phyloP scores from a whole-genome alignment of 2,888 invertebrate genomes.

The Griposia aprilina region DNA sequence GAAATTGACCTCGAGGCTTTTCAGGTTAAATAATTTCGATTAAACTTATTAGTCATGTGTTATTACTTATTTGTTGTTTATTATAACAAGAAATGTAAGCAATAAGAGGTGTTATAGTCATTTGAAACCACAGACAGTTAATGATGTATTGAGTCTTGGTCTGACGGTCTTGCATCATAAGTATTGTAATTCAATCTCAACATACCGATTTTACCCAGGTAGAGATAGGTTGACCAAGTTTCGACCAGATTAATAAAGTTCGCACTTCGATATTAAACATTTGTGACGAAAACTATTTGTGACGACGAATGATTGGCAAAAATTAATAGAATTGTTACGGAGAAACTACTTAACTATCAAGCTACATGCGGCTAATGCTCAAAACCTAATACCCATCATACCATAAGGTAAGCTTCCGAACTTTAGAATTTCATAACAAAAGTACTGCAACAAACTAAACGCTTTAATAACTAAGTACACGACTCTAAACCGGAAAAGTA shows the following conservation, averaged over 20 bases:
- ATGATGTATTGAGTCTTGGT: constrained; percentile 19
- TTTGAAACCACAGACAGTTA: constrained; percentile 30
- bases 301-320: background rate
- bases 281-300: background rate
- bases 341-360: background rate
- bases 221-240: background rate
- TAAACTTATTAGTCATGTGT: constrained; percentile 50
- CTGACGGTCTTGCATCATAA: background rate
- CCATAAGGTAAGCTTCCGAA: constrained; percentile 17
- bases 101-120: constrained; percentile 13
- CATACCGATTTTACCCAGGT: background rate
- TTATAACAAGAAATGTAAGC: constrained; percentile 51
- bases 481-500: constrained; percentile 73
- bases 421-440: constrained; percentile 9
- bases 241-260: background rate
- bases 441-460: constrained; percentile 45
- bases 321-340: background rate
- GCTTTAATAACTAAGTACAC: constrained; percentile 54
- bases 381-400: background rate
- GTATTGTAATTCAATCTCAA: constrained; percentile 16
- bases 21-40: constrained; percentile 44
- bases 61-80: constrained; percentile 15
- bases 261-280: background rate
- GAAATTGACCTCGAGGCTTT: constrained; percentile 52
- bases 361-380: background rate